A percentile compares a stretch with the other conserved stretches of the same genome.
These are phyloP conservation scores for Byasa hedistus DNA, from an alignment of 2,888 invertebrate genomes.

Conservation along the genomic window DNA sequence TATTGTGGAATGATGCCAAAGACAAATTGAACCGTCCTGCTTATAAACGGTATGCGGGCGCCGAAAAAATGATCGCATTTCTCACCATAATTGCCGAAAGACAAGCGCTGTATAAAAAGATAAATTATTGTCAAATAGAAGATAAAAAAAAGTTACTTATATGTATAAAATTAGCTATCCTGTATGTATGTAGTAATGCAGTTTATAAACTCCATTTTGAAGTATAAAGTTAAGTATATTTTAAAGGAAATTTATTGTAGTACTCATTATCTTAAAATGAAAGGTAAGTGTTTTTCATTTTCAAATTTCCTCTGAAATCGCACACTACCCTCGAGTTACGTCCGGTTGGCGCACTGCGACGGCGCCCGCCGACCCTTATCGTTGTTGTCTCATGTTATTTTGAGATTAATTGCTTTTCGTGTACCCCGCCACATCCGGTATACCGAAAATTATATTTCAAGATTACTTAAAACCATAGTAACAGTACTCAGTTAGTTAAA, in stretches of 20 bases:
- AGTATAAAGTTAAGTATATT: too few species aligned
- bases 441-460: too few species aligned
- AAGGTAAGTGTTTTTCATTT: not conserved
- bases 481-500: too few species aligned
- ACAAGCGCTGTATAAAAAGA: not conserved
- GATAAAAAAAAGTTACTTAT: too few species aligned
- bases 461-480: too few species aligned
- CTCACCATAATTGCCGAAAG: not conserved
- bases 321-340: not conserved
- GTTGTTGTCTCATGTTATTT: slow-evolving; percentile 3
- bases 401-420: not conserved
- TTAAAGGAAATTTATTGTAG: too few species aligned
- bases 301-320: not conserved
- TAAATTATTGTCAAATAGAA: too few species aligned
- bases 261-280: not conserved
- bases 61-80: not conserved
- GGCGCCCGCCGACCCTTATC: not conserved
- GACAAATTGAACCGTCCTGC: not conserved
- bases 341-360: not conserved
- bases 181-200: too few species aligned
- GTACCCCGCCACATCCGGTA: not conserved
- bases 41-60: not conserved
- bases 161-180: too few species aligned
- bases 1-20: not conserved
- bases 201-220: too few species aligned